phyloP scores from a whole-genome alignment of 2,113 vertebrate genomes.

The Ctenodactylus gundi region DNA sequence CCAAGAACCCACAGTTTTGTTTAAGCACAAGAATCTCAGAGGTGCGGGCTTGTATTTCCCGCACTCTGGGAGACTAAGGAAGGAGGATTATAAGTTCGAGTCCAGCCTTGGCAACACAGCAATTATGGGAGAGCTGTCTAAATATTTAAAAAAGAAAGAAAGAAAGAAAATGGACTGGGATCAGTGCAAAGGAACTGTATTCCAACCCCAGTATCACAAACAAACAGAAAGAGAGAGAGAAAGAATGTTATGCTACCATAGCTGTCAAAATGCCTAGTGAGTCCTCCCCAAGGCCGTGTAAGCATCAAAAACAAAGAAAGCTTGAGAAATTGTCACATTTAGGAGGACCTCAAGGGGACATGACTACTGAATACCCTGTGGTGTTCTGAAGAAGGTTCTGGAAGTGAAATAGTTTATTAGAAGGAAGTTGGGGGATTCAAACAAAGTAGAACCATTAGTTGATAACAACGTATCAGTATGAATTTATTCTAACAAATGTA shows the following conservation, averaged over 20 bases:
- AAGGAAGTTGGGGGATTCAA: not conserved
- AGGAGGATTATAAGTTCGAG: too few species aligned
- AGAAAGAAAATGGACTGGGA: too few species aligned
- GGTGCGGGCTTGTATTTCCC: too few species aligned
- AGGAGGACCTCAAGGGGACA: not conserved
- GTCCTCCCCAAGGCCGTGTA: not conserved
- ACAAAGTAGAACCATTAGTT: not conserved
- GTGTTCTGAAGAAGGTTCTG: not conserved
- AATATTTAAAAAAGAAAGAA: too few species aligned
- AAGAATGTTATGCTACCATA: too few species aligned
- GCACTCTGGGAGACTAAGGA: too few species aligned
- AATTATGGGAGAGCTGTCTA: too few species aligned
- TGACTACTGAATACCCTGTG: not conserved
- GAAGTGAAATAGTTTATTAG: not conserved
- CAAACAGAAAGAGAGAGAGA: too few species aligned
- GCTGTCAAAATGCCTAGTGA: not conserved
- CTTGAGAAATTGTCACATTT: not conserved
- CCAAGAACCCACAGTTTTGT: not conserved
- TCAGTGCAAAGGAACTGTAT: too few species aligned
- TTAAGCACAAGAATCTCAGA: not conserved
- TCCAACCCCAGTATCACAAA: too few species aligned
- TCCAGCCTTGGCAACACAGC: too few species aligned
- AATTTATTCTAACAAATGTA: not conserved
- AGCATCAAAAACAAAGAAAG: not conserved
- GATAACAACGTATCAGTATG: not conserved